phyloP scores from a whole-genome alignment of 2,797 vertebrate genomes.

The Phrynocephalus vlangalii region DNA sequence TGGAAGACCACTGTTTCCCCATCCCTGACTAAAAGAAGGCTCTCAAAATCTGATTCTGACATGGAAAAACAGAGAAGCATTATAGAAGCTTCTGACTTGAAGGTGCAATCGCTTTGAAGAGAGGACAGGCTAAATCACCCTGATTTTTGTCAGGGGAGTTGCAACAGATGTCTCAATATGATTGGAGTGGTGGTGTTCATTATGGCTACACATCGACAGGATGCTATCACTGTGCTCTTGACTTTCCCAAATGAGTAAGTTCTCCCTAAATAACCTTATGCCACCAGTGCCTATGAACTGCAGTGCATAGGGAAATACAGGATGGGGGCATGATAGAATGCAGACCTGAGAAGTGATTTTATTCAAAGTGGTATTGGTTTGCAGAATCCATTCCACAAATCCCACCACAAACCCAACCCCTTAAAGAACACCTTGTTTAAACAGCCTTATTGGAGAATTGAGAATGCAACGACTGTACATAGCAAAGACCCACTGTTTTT shows the following conservation, averaged over 20 bases:
- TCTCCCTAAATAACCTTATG: neutral
- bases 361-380: neutral
- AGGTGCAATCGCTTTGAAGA: neutral
- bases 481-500: too few species aligned
- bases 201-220: neutral
- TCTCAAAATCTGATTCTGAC: constrained; percentile 2
- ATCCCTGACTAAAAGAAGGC: neutral
- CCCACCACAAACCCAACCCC: neutral
- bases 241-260: neutral
- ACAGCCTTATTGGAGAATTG: neutral
- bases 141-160: neutral
- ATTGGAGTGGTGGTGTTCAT: neutral
- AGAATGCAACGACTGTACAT: too few species aligned
- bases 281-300: neutral
- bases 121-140: neutral
- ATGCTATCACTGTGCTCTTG: neutral
- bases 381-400: neutral
- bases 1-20: neutral
- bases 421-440: neutral
- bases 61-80: neutral
- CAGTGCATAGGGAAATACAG: neutral
- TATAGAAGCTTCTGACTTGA: neutral
- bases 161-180: neutral
- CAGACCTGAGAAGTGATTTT: neutral
- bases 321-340: neutral